Percentiles rank a stretch among this genome's conserved stretches.
Evolutionary conservation across 2,888 invertebrate genomes (phyloP).

Genomic region (Drosophila mulleri): DNA sequence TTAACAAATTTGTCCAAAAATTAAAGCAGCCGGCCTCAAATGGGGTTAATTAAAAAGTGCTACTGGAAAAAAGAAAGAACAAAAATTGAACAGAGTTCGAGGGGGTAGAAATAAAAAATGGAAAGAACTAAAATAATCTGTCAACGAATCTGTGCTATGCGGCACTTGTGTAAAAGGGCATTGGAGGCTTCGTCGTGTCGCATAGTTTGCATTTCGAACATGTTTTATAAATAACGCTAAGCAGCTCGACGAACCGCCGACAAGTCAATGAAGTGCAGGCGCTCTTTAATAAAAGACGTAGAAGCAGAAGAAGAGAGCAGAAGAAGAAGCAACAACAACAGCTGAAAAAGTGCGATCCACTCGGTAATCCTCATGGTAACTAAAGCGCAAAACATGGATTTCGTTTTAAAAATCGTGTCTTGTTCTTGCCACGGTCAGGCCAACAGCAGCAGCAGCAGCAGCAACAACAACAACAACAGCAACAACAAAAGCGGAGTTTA

Average conservation of each 20-base stretch:
- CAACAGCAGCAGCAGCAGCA: slow-evolving; percentile 49
- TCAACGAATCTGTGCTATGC: slow-evolving; percentile 68
- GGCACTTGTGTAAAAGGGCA: slow-evolving; percentile 78
- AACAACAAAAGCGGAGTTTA: slow-evolving; percentile 47
- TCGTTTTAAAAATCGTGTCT: slow-evolving; percentile 79
- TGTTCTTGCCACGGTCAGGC: slow-evolving; percentile 69
- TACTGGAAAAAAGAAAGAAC: slow-evolving; percentile 16
- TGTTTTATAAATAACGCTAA: slow-evolving; percentile 79
- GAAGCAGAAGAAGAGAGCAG: slow-evolving; percentile 4
- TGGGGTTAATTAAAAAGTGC: slow-evolving; percentile 51
- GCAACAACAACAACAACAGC: slow-evolving; percentile 15
- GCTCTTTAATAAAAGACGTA: slow-evolving; percentile 34
- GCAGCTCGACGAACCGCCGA: slow-evolving; percentile 43
- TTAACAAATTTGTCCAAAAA: slow-evolving; percentile 32
- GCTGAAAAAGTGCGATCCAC: slow-evolving; percentile 60
- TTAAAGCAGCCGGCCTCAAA: slow-evolving; percentile 5
- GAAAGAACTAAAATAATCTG: slow-evolving; percentile 63
- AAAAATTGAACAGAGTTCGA: not conserved
- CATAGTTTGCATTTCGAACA: slow-evolving; percentile 78
- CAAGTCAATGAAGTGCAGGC: slow-evolving; percentile 52
- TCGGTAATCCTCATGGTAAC: slow-evolving; percentile 52
- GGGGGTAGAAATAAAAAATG: not conserved
- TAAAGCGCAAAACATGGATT: slow-evolving; percentile 76
- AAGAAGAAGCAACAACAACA: not conserved
- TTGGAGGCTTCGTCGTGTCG: slow-evolving; percentile 76